These are phyloP conservation scores for Gorsachius goisagi DNA, from an alignment of 2,113 vertebrate genomes.

Conservation along the genomic window DNA sequence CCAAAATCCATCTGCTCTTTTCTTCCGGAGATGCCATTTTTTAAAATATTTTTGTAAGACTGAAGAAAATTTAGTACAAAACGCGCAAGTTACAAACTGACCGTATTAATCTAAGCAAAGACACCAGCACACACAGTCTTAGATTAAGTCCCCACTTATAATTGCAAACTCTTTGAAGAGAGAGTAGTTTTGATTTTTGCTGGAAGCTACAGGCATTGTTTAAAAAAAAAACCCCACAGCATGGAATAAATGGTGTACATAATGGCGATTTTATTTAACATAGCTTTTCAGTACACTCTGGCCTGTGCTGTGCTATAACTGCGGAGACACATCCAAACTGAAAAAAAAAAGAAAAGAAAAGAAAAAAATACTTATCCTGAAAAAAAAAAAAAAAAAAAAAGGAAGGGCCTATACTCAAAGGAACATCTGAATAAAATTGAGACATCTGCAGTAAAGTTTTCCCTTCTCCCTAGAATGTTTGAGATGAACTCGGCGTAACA, in stretches of 20 bases:
- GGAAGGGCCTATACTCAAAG: slow-evolving; percentile 57
- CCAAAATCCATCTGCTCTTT: background rate
- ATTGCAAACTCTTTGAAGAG: slow-evolving; percentile 56
- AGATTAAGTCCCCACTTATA: slow-evolving; percentile 42
- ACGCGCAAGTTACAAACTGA: background rate
- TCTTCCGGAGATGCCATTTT: background rate
- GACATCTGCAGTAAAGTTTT: slow-evolving; percentile 84
- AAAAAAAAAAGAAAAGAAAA: background rate
- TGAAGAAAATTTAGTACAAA: background rate
- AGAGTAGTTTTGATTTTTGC: slow-evolving; percentile 63
- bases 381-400: background rate
- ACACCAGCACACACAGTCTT: background rate
- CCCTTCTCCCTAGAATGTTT: slow-evolving; percentile 83
- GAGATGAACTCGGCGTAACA: slow-evolving; percentile 93
- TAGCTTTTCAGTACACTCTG: slow-evolving; percentile 17
- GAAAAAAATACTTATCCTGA: background rate
- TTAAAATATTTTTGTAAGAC: background rate
- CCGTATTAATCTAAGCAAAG: slow-evolving; percentile 31
- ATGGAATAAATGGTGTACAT: slow-evolving; percentile 46
- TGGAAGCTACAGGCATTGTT: slow-evolving; percentile 60
- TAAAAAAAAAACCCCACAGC: background rate
- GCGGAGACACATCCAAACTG: slow-evolving; percentile 55
- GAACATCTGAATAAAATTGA: slow-evolving; percentile 80
- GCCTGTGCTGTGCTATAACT: background rate
- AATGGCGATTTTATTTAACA: slow-evolving; percentile 47